phyloP scores from a whole-genome alignment of 2,797 vertebrate genomes.

The Sebastes alutus region DNA sequence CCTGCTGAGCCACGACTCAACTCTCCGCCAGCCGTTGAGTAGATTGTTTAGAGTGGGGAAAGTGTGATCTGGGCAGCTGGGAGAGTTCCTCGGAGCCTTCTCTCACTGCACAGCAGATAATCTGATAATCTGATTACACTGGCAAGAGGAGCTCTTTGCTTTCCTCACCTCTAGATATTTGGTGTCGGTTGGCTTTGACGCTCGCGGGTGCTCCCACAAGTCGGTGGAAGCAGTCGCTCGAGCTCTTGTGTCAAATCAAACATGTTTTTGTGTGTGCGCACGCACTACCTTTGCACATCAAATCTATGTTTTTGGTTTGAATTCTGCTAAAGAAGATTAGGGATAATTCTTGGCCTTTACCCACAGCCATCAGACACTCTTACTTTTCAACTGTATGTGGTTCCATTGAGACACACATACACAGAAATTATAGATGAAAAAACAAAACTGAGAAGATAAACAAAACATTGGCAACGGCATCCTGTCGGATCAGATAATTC shows the following conservation, averaged over 20 bases:
- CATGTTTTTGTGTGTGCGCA: neutral
- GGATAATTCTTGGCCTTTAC: slow-evolving; percentile 18
- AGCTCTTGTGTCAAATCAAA: neutral
- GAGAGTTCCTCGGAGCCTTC: slow-evolving; percentile 33
- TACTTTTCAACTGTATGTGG: slow-evolving; percentile 22
- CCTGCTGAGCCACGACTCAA: slow-evolving; percentile 37
- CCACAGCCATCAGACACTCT: slow-evolving; percentile 50
- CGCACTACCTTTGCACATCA: neutral
- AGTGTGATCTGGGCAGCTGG: slow-evolving; percentile 39
- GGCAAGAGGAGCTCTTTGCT: slow-evolving; percentile 46
- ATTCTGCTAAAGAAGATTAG: slow-evolving; percentile 13
- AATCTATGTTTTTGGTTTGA: slow-evolving; percentile 17
- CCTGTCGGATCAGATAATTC: neutral
- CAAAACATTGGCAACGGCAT: neutral
- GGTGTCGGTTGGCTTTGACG: neutral
- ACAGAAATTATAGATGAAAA: neutral
- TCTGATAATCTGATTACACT: slow-evolving; percentile 72
- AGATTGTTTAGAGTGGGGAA: slow-evolving; percentile 32
- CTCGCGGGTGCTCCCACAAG: neutral
- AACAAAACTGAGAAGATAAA: no score
- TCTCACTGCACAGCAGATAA: slow-evolving; percentile 47
- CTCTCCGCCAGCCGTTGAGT: neutral
- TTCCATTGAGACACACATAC: neutral
- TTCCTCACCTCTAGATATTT: slow-evolving; percentile 27
- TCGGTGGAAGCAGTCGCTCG: neutral